phyloP scores from a whole-genome alignment of 2,888 invertebrate genomes.

The Agrenia bidenticulata region DNA sequence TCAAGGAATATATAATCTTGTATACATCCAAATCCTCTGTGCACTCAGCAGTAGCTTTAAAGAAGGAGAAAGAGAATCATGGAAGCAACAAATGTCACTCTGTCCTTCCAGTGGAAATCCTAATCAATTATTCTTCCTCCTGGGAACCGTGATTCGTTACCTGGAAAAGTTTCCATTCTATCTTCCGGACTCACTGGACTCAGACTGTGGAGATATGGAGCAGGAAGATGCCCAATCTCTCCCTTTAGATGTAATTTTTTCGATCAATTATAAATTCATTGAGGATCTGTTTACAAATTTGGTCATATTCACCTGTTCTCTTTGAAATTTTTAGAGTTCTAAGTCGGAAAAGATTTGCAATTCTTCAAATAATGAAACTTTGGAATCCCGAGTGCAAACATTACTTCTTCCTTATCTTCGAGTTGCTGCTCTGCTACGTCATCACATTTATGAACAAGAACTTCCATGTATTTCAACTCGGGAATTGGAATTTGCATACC shows the following conservation, averaged over 20 bases:
- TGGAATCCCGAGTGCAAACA: slow-evolving; percentile 67
- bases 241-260: too few relatives aligned
- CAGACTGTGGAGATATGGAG: slow-evolving; percentile 54
- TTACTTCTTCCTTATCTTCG: slow-evolving; percentile 81
- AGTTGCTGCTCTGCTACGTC: slow-evolving; percentile 76
- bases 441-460: slow-evolving; percentile 68
- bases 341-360: too few relatives aligned
- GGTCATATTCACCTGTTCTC: too few relatives aligned
- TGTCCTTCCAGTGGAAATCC: slow-evolving; percentile 33
- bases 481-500: slow-evolving; percentile 71
- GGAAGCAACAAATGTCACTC: slow-evolving; percentile 52
- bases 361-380: too few relatives aligned
- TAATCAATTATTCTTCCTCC: slow-evolving; percentile 46
- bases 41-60: slow-evolving; percentile 72
- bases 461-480: slow-evolving; percentile 57
- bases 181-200: slow-evolving; percentile 65
- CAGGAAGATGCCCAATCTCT: slow-evolving; percentile 18
- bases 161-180: slow-evolving; percentile 65
- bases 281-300: too few relatives aligned
- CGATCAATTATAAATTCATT: too few relatives aligned
- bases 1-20: slow-evolving; percentile 81
- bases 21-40: slow-evolving; percentile 84
- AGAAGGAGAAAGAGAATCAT: slow-evolving; percentile 63
- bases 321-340: too few relatives aligned
- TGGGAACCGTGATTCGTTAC: slow-evolving; percentile 58